phyloP scores from a whole-genome alignment of 2,797 vertebrate species.

The Anas capensis region DNA sequence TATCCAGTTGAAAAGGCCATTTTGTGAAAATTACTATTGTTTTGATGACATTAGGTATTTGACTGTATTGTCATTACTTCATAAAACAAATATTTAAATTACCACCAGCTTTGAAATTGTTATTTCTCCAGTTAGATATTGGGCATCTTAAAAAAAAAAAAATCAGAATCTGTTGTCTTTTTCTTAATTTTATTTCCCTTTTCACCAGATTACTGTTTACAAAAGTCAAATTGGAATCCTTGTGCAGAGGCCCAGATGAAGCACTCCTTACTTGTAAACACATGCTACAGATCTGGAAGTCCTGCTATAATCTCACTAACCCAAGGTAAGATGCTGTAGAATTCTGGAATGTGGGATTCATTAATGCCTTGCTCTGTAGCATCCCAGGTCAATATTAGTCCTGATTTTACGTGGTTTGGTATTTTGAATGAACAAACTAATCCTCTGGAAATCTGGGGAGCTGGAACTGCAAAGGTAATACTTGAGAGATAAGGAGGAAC shows the following conservation, averaged over 20 bases:
- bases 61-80: neutral
- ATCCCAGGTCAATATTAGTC: neutral
- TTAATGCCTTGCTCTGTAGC: neutral
- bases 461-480: neutral
- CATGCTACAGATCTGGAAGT: constrained; percentile 99
- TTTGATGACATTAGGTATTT: neutral
- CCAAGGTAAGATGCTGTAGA: constrained; percentile 87
- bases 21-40: neutral
- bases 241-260: constrained; percentile 95
- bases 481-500: neutral
- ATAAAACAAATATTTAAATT: neutral
- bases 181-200: neutral
- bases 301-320: constrained; percentile 98
- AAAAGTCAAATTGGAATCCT: constrained; percentile 93
- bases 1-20: neutral
- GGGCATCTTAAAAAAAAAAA: too few relatives aligned
- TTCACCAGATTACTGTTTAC: constrained; percentile 88
- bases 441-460: neutral
- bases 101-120: neutral
- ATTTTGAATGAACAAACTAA: neutral
- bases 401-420: neutral
- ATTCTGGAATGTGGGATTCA: neutral
- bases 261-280: constrained; percentile 96
- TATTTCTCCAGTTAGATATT: neutral
- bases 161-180: neutral